A percentile compares a stretch with the other conserved stretches of the same genome.
phyloP scores from a whole-genome alignment of 2,888 invertebrate species.

The Pantelozetes paolii region DNA sequence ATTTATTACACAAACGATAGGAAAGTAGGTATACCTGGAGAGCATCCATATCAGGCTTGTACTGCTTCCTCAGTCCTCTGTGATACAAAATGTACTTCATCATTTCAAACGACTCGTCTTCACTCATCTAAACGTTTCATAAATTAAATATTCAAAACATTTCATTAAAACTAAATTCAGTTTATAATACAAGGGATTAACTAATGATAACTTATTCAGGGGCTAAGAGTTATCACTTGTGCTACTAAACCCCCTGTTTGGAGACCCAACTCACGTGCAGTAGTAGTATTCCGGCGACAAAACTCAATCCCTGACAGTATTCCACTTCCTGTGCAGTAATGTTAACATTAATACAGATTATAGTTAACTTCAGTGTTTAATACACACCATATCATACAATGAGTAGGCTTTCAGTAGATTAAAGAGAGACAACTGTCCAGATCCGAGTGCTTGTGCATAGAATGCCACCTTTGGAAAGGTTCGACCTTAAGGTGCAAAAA shows the following conservation, averaged over 20 bases:
- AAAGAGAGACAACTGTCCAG: constrained; percentile 87
- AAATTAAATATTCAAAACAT: background rate
- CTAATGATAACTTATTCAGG: too few species aligned
- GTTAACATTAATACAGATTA: background rate
- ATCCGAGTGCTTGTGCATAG: constrained; percentile 83
- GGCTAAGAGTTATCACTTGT: too few species aligned
- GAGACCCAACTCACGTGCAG: constrained; percentile 88
- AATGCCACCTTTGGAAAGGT: constrained; percentile 93
- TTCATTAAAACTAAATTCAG: constrained; percentile 37
- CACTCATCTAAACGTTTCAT: constrained; percentile 69
- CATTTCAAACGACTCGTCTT: constrained; percentile 80
- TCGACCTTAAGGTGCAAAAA: constrained; percentile 58
- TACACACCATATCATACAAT: constrained; percentile 72
- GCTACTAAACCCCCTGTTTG: too few species aligned
- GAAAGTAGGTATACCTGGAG: constrained; percentile 63
- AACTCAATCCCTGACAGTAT: constrained; percentile 93
- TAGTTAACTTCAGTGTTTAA: background rate
- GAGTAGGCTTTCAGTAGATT: constrained; percentile 95
- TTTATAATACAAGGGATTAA: too few species aligned
- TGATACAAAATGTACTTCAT: constrained; percentile 87
- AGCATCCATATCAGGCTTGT: constrained; percentile 89
- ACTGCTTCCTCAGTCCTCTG: constrained; percentile 78
- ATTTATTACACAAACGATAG: too few species aligned
- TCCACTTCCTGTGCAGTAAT: constrained; percentile 40
- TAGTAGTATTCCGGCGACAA: constrained; percentile 86